Percentiles rank a stretch among this genome's conserved stretches.
These are phyloP conservation scores for Penelope pileata DNA, from an alignment of 2,113 vertebrate species.

Conservation along the genomic window DNA sequence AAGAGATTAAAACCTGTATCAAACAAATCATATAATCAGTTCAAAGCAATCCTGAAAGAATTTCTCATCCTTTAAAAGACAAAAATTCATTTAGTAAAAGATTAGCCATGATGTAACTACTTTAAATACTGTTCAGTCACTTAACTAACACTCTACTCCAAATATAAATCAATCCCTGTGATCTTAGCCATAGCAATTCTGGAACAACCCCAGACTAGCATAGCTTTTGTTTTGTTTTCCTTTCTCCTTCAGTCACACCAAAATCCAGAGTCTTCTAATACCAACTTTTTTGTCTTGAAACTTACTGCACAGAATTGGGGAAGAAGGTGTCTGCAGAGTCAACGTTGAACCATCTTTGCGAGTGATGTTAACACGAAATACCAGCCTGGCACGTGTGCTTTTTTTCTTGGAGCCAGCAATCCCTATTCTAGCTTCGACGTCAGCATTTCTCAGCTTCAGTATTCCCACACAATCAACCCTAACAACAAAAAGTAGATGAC, in stretches of 20 bases:
- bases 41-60: not conserved
- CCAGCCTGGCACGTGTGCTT: slow-evolving; percentile 94
- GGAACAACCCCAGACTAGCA: not conserved
- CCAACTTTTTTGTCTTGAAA: not conserved
- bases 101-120: not conserved
- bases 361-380: slow-evolving; percentile 93
- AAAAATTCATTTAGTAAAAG: not conserved
- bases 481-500: not conserved
- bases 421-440: slow-evolving; percentile 97
- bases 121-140: not conserved
- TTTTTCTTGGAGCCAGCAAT: slow-evolving; percentile 98
- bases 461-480: slow-evolving; percentile 98
- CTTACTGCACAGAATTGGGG: slow-evolving; percentile 97
- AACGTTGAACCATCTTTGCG: slow-evolving; percentile 91
- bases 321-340: slow-evolving; percentile 94
- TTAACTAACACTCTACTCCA: not conserved
- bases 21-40: not conserved
- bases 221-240: fast-evolving
- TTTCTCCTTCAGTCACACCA: not conserved
- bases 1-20: not conserved
- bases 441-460: slow-evolving; percentile 95
- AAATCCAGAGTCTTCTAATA: not conserved
- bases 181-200: not conserved
- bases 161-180: not conserved
- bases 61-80: not conserved